Base-by-base conservation (phyloP, 2,797 vertebrate genomes). In the Nannoperca australis region DNA sequence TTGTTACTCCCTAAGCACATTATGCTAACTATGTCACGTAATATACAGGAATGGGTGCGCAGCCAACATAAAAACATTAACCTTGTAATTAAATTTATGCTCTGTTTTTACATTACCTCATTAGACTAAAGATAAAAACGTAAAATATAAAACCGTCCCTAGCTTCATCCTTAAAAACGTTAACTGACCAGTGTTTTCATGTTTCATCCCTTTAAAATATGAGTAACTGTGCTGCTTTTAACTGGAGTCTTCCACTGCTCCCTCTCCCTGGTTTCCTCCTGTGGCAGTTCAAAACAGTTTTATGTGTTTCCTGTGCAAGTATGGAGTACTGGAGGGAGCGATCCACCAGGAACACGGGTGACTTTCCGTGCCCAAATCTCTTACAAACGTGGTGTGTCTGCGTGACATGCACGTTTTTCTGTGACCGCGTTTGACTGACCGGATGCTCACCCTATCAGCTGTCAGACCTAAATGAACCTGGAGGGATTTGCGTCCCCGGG, bases 391-490 rank as follows among this genome's bases (percentile, higher is more conserved):
- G 0, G 5, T 34, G 18, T 17, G 9, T 51, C 40, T 54, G 42
- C 68, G 34, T 24, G 34, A 51, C 47, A 27, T 3, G 30, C 17
- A 40, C 0, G 17, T 30, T 56, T 62, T 38, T 11, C 32, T 44
- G 34, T 36, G 22, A 13, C 54, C 17, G n/a, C 1, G 17, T 68
- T 44, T 30, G 49, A 69, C 70, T 34, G 60, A 22, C 72, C 5
- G 3, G 60, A 74, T 74, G 60, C 14, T 36, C 45, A 3, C 53
- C 44, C 56, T 15, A 42, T 70, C 64, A 45, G 38, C 47, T 49
- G 66, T 62, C 69, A n/a, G 38, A 32, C 64, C 18, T 53, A 58
- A 69, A 67, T 30, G 9, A 75, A 54, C 15, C 53, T 32, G 6
- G 20, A 67, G n/a, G 38, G 51, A 49, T 58, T 69, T 11, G 50